Evolutionary conservation across 2,888 invertebrate species (phyloP).

Genomic region (Oscheius myriophilus): DNA sequence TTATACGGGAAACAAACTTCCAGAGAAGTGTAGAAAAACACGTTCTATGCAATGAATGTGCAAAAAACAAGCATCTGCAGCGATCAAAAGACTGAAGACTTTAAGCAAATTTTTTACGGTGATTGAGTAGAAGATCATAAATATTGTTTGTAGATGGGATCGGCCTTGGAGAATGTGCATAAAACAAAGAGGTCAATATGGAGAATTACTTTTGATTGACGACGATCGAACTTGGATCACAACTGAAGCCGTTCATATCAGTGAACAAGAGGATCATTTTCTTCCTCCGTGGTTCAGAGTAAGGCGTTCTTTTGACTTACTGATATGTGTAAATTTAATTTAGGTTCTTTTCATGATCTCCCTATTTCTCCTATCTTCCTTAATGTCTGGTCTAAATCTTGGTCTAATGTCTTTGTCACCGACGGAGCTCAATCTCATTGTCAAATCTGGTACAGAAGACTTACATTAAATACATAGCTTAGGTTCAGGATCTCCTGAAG

Average conservation of each 20-base stretch:
- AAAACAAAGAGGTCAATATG: constrained; percentile 48
- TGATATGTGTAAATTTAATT: not conserved
- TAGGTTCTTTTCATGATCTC: constrained; percentile 75
- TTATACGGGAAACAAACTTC: too few relatives aligned
- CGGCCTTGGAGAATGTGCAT: constrained; percentile 60
- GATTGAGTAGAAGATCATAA: not conserved
- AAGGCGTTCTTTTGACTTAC: not conserved
- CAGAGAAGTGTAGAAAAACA: too few relatives aligned
- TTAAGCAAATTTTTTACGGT: too few relatives aligned
- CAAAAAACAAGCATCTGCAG: too few relatives aligned
- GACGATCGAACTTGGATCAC: constrained; percentile 61
- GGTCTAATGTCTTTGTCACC: constrained; percentile 91
- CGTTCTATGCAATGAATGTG: too few relatives aligned
- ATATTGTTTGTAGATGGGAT: constrained; percentile 35
- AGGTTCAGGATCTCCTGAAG: constrained; percentile 37
- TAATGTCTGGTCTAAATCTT: constrained; percentile 94
- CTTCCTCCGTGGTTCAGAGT: constrained; percentile 82
- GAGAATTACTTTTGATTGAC: constrained; percentile 47
- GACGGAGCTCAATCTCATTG: constrained; percentile 60
- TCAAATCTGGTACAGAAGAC: constrained; percentile 48
- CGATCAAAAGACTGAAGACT: too few relatives aligned
- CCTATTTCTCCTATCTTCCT: constrained; percentile 86
- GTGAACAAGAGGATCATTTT: constrained; percentile 45
- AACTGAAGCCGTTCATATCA: constrained; percentile 36
- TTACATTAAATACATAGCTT: not conserved